Percentiles rank a stretch among this genome's conserved stretches.
These are phyloP conservation scores for Stenolophus ochropezus DNA, from an alignment of 2,888 invertebrate species.

Conservation along the genomic window DNA sequence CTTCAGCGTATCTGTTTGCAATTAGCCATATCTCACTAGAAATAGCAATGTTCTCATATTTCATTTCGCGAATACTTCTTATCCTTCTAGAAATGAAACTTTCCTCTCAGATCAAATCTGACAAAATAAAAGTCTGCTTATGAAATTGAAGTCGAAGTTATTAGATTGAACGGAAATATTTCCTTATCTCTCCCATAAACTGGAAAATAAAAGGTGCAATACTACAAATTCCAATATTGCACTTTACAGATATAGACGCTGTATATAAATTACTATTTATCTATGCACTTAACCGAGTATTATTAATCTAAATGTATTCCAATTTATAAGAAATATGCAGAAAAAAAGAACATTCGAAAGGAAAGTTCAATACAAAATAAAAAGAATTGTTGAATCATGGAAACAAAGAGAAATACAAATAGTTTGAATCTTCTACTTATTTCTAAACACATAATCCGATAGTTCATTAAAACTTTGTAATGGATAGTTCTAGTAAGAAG, in stretches of 20 bases:
- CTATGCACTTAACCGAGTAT: neutral
- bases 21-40: slow-evolving; percentile 22
- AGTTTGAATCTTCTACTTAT: neutral
- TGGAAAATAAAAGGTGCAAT: neutral
- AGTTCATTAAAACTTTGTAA: neutral
- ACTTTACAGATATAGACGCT: neutral
- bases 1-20: slow-evolving; percentile 2
- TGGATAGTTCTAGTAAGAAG: neutral
- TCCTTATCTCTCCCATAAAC: neutral
- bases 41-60: slow-evolving; percentile 28
- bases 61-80: neutral
- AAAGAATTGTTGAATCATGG: neutral
- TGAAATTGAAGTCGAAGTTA: neutral
- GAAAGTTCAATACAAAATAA: too few relatives aligned
- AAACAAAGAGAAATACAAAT: neutral
- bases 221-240: neutral
- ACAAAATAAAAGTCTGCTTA: neutral
- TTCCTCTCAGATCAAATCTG: neutral
- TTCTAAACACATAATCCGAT: neutral
- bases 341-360: too few relatives aligned
- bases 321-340: too few relatives aligned
- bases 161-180: neutral
- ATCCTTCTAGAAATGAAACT: slow-evolving; percentile 2
- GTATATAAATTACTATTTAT: too few relatives aligned
- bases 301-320: neutral